phyloP scores from a whole-genome alignment of 2,888 invertebrate species.

The Plagodis dolabraria region DNA sequence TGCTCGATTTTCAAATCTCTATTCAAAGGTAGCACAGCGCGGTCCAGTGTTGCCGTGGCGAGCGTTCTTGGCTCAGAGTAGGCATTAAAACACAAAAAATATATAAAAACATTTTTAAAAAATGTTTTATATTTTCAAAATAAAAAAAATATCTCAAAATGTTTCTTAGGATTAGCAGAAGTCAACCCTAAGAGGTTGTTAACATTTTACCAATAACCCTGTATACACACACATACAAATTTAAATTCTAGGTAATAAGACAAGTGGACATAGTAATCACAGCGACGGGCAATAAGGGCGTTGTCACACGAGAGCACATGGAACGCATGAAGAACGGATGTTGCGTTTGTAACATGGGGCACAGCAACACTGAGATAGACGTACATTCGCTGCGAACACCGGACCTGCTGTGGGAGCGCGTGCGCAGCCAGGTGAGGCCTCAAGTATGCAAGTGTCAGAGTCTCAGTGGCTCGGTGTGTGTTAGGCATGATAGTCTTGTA shows the following conservation, averaged over 20 bases:
- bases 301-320: constrained; percentile 97
- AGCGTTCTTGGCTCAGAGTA: no score
- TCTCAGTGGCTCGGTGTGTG: background rate
- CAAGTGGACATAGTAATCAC: constrained; percentile 98
- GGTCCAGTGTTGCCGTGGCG: no score
- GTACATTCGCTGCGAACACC: constrained; percentile 96
- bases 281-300: constrained; percentile 99
- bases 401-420: constrained; percentile 98
- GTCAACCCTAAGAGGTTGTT: no score
- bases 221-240: no score
- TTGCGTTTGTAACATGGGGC: constrained; percentile 98
- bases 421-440: constrained; percentile 91
- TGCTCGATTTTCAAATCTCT: no score
- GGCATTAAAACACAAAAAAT: no score
- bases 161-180: no score
- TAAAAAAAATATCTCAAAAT: no score
- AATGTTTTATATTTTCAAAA: no score
- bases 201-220: no score
- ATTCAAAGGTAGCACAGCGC: no score
- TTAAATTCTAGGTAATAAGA: constrained; percentile 90
- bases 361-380: constrained; percentile 97
- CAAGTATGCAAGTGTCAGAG: constrained; percentile 13
- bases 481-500: background rate
- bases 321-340: constrained; percentile 98
- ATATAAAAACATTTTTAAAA: no score